Percentiles rank a stretch among this genome's conserved stretches.
phyloP scores from a whole-genome alignment of 2,113 vertebrate genomes.

The Ptyas mucosa region DNA sequence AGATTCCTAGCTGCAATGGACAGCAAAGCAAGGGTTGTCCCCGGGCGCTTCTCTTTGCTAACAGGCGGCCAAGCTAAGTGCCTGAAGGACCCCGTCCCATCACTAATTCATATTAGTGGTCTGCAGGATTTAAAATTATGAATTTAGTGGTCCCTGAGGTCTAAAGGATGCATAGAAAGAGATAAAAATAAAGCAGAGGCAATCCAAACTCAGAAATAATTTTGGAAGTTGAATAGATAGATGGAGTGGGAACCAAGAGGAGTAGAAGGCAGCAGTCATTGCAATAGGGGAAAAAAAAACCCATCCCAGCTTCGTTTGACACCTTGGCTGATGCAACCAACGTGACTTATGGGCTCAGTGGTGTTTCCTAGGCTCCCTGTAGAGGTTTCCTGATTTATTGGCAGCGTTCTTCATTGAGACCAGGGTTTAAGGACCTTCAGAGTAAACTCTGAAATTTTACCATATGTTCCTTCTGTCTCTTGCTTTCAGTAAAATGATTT shows the following conservation, averaged over 20 bases:
- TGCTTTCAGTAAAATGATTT: background rate
- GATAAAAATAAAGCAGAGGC: background rate
- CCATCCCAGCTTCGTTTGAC: background rate
- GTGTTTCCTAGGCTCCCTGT: background rate
- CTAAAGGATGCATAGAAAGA: background rate
- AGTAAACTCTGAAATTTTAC: background rate
- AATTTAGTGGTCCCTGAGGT: too few species aligned
- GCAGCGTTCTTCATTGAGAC: background rate
- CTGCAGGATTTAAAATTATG: too few species aligned
- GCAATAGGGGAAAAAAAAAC: background rate
- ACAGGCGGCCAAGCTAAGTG: too few species aligned
- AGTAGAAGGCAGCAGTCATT: background rate
- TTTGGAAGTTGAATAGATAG: background rate
- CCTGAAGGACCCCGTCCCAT: too few species aligned
- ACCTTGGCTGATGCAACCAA: background rate
- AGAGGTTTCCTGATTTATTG: background rate
- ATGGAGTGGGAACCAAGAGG: background rate
- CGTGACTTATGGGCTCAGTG: background rate
- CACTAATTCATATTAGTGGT: too few species aligned
- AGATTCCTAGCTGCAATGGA: too few species aligned
- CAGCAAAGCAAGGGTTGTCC: too few species aligned
- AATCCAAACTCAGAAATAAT: background rate
- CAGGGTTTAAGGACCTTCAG: background rate
- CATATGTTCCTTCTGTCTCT: background rate
- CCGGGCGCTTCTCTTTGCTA: too few species aligned